phyloP scores from a whole-genome alignment of 1,140 invertebrate species.

The Zaprionus ghesquierei region DNA sequence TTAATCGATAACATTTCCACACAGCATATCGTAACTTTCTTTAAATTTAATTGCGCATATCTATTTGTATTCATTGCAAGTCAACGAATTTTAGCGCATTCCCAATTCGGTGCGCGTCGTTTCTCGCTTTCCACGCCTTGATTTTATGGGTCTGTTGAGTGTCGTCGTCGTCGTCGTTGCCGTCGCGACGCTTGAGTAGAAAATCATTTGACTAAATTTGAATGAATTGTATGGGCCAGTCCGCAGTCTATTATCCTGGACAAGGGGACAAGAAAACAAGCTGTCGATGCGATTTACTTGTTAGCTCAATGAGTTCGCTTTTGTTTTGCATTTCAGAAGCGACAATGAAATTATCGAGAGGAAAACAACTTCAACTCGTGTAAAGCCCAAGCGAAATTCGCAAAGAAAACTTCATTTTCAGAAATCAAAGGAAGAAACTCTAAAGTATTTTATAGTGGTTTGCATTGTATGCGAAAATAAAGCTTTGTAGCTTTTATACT shows the following conservation, averaged over 20 bases:
- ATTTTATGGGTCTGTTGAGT: conserved; percentile 33
- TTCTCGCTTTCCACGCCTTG: neutral
- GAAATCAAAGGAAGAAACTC: neutral
- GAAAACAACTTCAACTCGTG: neutral
- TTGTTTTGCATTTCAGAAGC: neutral
- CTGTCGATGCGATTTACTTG: neutral
- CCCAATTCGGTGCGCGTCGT: neutral
- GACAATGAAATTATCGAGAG: neutral
- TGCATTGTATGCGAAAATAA: no score
- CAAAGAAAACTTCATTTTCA: neutral
- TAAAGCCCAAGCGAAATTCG: neutral
- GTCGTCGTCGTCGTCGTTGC: conserved; percentile 1
- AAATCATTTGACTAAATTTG: conserved; percentile 35
- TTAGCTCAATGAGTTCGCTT: neutral
- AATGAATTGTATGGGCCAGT: conserved; percentile 6
- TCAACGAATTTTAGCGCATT: neutral
- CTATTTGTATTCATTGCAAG: no score
- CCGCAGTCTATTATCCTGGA: neutral
- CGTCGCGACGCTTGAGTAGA: conserved; percentile 31
- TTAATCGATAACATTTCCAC: neutral
- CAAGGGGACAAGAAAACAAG: neutral
- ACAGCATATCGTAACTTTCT: neutral
- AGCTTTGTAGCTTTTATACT: neutral
- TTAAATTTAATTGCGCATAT: no score
- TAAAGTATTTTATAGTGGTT: neutral